Conservation (phyloP, 2,113 vertebrate genomes). For the Malurus alboscapulatus region DNA sequence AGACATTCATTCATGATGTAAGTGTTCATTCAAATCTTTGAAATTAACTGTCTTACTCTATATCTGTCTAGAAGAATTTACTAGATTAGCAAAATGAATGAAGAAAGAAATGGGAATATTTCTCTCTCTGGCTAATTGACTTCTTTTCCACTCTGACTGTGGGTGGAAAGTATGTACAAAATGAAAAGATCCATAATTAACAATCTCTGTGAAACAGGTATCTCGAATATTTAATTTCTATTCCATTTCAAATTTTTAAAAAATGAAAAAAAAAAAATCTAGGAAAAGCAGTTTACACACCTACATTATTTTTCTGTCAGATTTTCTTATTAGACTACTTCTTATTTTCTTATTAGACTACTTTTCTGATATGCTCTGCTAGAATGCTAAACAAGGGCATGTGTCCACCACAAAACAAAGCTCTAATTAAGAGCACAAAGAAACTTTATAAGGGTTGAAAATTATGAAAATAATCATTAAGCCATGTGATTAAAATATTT, state of each 20-base stretch:
- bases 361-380: neutral
- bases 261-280: neutral
- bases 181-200: neutral
- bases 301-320: neutral
- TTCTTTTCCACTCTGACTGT: too few species aligned
- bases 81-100: neutral
- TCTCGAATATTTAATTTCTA: neutral
- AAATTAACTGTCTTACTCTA: neutral
- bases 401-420: neutral
- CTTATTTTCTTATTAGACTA: neutral
- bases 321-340: neutral
- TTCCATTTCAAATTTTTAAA: neutral
- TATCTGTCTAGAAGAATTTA: neutral
- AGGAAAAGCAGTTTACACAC: neutral
- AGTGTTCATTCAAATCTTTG: neutral
- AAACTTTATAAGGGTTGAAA: neutral
- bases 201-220: neutral
- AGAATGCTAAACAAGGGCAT: neutral
- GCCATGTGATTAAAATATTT: neutral
- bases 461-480: neutral
- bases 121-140: neutral
- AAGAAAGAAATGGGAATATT: neutral
- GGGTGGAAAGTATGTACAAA: neutral
- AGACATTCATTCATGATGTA: neutral
- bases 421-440: neutral